These are phyloP conservation scores for Sinonovacula constricta DNA, from an alignment of 1,140 invertebrate genomes.

Conservation along the genomic window DNA sequence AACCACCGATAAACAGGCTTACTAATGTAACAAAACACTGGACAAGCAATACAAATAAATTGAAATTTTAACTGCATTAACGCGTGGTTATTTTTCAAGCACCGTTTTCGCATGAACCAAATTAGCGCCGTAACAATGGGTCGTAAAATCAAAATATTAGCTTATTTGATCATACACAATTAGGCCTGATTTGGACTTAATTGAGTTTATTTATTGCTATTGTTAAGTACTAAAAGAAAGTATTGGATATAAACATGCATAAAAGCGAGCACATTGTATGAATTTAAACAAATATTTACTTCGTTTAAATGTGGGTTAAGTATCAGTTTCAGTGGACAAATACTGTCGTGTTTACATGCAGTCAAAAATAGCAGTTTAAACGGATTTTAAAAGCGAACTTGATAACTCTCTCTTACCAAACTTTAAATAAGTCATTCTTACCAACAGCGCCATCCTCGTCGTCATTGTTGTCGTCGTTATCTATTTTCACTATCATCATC, in stretches of 20 bases:
- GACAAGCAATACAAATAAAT: conserved; percentile 16
- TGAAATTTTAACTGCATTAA: background rate
- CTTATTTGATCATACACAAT: conserved; percentile 12
- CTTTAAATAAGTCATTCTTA: no score
- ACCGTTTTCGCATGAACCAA: conserved; percentile 32
- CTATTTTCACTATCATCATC: no score
- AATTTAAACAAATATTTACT: conserved; percentile 35
- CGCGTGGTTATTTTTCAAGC: background rate
- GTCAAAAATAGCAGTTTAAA: no score
- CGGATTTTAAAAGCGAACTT: no score
- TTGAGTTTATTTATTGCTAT: conserved; percentile 36
- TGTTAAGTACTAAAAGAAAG: conserved; percentile 1
- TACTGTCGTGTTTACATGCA: no score
- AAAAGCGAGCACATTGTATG: conserved; percentile 15
- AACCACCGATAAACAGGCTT: conserved; percentile 43
- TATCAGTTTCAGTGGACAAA: no score
- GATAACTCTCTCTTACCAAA: no score
- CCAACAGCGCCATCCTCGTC: no score
- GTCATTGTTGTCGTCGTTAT: no score
- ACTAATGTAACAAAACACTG: conserved; percentile 16
- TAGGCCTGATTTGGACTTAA: background rate
- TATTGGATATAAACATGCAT: conserved; percentile 24
- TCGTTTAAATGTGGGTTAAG: no score
- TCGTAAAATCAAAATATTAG: conserved; percentile 46
- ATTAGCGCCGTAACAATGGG: conserved; percentile 17